These are phyloP conservation scores for Gadopsis bispinosus DNA, from an alignment of 2,797 vertebrate species.

Conservation along the genomic window DNA sequence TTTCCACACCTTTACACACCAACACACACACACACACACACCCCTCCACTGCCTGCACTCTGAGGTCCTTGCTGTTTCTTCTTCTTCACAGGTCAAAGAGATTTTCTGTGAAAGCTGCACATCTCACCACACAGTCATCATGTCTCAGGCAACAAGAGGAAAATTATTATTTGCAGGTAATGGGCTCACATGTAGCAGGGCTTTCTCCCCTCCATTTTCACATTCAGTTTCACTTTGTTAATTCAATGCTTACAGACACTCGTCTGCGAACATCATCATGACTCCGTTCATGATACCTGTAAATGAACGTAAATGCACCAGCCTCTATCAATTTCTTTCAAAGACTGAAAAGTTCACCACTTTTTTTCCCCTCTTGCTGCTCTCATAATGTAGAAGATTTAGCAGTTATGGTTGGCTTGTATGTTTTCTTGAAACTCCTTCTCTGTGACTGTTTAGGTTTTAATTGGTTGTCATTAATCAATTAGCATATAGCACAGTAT, in stretches of 20 bases:
- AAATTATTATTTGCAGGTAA: conserved; percentile 27
- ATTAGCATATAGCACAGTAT: neutral
- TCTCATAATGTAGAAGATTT: neutral
- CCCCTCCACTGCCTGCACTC: neutral
- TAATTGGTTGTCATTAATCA: neutral
- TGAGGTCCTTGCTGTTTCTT: conserved; percentile 33
- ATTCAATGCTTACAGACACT: neutral
- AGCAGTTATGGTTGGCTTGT: neutral
- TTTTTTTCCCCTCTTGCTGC: neutral
- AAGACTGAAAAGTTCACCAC: too few species aligned
- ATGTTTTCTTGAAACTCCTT: neutral
- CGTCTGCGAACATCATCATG: neutral
- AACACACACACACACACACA: neutral
- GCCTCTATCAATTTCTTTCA: neutral
- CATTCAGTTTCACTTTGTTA: conserved; percentile 32
- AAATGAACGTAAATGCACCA: neutral
- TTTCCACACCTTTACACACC: neutral
- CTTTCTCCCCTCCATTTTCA: neutral
- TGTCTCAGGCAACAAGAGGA: conserved; percentile 63
- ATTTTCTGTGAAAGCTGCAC: conserved; percentile 31
- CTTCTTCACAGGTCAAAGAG: conserved; percentile 46
- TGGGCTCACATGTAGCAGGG: too few species aligned
- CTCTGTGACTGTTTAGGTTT: neutral
- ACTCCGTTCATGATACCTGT: too few species aligned
- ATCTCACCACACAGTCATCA: conserved; percentile 35